Base-by-base conservation (phyloP, 2,888 invertebrate species). In the Apodemia duryi region DNA sequence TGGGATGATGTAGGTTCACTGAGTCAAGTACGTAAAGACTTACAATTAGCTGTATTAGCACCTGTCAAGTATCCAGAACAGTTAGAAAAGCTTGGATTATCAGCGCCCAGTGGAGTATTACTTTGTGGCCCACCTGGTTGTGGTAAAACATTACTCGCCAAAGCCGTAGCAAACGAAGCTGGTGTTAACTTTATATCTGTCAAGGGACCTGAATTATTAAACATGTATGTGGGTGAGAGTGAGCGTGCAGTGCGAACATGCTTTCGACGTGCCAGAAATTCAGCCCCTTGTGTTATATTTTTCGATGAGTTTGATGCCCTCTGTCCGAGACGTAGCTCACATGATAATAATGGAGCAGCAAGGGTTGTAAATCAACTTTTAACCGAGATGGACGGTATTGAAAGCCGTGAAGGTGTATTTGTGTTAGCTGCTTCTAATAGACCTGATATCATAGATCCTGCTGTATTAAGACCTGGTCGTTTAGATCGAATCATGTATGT, bases 221-320 rank as follows among this genome's bases (percentile, higher is more conserved):
- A 98, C 81, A 99, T 99, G 99, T 99, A 99, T 86, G 98, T 99
- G 28, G 99, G 99, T 67, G 99, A 99, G 89, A 99, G 98, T 86
- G 99, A 99, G 86, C 94, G 97, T 74, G 98, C 98, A 0, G 98
- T 99, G 1, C 93, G 99, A n/a, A 96, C 97, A 35, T 98, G 98
- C 77, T 99, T 99, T 82, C 95, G 97, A 80, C 93, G 99, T 71
- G 99, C 99, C 0, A 92, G 97, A 61, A 98, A 98, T 85, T 98
- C 98, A 0, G 95, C 98, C 0, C 99, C 99, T 0, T 99, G 99
- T 82, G 98, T 99, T 3, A 98, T 99, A 83, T 99, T 99, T 90
- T 99, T 99, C 80, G 99, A 99, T 81, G 99, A 99, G 88, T 94
- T 99, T 70, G 99, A 99, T 85, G 97, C 99, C 0, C 85, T 99